These are phyloP conservation scores for Scartelaos histophorus DNA, from an alignment of 2,113 vertebrate species.

Conservation along the genomic window DNA sequence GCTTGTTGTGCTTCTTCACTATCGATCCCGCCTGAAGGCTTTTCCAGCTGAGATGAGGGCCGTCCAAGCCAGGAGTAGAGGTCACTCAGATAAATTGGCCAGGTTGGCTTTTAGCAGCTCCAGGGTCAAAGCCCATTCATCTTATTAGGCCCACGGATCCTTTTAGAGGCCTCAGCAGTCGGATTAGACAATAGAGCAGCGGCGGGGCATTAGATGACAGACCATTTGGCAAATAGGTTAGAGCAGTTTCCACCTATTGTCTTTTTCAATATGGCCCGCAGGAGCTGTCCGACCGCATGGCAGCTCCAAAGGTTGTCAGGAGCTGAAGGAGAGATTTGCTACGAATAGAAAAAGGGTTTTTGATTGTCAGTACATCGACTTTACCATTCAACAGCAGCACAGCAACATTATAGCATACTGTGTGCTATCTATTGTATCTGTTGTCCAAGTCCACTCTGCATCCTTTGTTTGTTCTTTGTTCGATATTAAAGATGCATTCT, in stretches of 20 bases:
- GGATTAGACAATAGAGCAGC: constrained; percentile 82
- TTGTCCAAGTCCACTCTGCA: not conserved
- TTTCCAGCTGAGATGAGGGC: constrained; percentile 79
- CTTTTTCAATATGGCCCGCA: constrained; percentile 54
- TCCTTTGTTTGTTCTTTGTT: constrained; percentile 17
- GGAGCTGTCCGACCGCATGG: constrained; percentile 46
- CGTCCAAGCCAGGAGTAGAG: constrained; percentile 69
- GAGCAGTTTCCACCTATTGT: constrained; percentile 68
- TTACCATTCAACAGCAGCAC: constrained; percentile 19
- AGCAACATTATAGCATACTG: constrained; percentile 13
- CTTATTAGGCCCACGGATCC: constrained; percentile 87
- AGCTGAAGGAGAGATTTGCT: constrained; percentile 11
- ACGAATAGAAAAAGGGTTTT: not conserved
- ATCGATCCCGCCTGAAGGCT: constrained; percentile 82
- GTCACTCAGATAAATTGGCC: constrained; percentile 91
- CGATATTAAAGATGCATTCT: constrained; percentile 13
- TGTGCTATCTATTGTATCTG: constrained; percentile 6
- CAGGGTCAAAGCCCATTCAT: constrained; percentile 92
- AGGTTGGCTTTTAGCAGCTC: constrained; percentile 89
- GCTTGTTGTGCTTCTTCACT: constrained; percentile 77
- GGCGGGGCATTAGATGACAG: constrained; percentile 70
- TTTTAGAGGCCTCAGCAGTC: constrained; percentile 87
- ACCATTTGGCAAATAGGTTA: constrained; percentile 75
- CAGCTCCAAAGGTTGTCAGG: constrained; percentile 44
- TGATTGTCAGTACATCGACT: constrained; percentile 22